Conservation (phyloP, 2,888 invertebrate species). For the Lasioglossum figueresi region DNA sequence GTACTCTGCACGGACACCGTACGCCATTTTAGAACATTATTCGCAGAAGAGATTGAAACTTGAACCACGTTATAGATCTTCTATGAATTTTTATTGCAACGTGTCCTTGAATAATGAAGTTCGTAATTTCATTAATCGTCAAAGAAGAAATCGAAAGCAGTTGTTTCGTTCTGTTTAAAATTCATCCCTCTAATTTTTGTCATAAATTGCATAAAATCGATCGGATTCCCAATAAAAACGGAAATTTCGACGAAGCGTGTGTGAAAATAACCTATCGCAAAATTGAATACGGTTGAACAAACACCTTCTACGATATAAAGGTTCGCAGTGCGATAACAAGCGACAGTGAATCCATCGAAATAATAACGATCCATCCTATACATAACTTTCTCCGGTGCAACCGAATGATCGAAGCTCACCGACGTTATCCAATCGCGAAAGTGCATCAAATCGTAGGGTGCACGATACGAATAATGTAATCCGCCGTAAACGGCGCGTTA, state of each 20-base stretch:
- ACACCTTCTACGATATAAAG: background rate
- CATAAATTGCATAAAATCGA: too few species aligned
- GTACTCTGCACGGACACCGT: too few species aligned
- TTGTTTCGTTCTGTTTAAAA: too few species aligned
- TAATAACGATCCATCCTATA: background rate
- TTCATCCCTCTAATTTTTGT: too few species aligned
- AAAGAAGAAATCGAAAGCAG: too few species aligned
- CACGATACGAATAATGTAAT: slow-evolving; percentile 30
- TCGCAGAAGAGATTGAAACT: too few species aligned
- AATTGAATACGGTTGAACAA: background rate
- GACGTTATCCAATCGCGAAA: slow-evolving; percentile 32
- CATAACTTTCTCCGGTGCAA: slow-evolving; percentile 25
- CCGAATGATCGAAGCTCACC: background rate
- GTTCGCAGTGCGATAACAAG: background rate
- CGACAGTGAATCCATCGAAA: background rate
- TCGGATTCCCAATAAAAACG: too few species aligned
- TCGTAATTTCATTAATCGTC: too few species aligned
- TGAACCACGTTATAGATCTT: too few species aligned
- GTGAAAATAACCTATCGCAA: background rate
- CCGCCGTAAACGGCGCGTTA: background rate
- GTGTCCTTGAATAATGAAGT: too few species aligned
- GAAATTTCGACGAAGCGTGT: background rate
- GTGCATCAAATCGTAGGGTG: slow-evolving; percentile 37
- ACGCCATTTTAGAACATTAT: too few species aligned
- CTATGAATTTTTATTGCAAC: too few species aligned